phyloP scores from a whole-genome alignment of 2,797 vertebrate species.

The Antennarius maculatus region DNA sequence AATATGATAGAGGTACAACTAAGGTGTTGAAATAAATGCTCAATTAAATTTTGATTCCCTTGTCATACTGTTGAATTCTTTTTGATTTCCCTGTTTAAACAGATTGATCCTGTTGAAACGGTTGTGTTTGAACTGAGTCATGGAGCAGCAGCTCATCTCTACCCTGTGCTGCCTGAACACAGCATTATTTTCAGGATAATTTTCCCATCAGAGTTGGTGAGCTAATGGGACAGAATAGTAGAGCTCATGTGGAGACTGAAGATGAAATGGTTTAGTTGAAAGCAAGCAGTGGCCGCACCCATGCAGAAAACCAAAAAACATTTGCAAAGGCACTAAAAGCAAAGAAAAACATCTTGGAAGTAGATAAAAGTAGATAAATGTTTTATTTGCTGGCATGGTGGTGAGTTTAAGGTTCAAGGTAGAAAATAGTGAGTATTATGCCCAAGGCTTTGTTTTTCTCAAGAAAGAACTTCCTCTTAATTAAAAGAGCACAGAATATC shows the following conservation, averaged over 20 bases:
- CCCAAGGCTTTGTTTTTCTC: constrained; percentile 23
- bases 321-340: constrained; percentile 39
- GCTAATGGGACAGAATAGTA: constrained; percentile 62
- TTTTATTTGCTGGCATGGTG: constrained; percentile 35
- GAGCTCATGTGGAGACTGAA: constrained; percentile 47
- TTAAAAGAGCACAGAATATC: not conserved
- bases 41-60: constrained; percentile 67
- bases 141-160: constrained; percentile 57
- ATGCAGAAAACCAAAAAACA: constrained; percentile 40
- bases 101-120: constrained; percentile 58
- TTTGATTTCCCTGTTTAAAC: constrained; percentile 37
- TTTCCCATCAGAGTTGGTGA: constrained; percentile 61
- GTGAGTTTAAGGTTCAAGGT: constrained; percentile 19
- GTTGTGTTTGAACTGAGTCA: constrained; percentile 57
- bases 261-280: constrained; percentile 63
- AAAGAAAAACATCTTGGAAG: constrained; percentile 27
- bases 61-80: constrained; percentile 68
- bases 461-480: too few species aligned
- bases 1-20: constrained; percentile 80
- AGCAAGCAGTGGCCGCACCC: constrained; percentile 53
- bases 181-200: constrained; percentile 62
- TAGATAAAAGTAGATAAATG: constrained; percentile 32
- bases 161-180: constrained; percentile 46
- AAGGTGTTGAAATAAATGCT: constrained; percentile 85
- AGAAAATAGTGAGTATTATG: constrained; percentile 30